Conservation (phyloP, 1,140 invertebrate genomes). For the Cepaea nemoralis region DNA sequence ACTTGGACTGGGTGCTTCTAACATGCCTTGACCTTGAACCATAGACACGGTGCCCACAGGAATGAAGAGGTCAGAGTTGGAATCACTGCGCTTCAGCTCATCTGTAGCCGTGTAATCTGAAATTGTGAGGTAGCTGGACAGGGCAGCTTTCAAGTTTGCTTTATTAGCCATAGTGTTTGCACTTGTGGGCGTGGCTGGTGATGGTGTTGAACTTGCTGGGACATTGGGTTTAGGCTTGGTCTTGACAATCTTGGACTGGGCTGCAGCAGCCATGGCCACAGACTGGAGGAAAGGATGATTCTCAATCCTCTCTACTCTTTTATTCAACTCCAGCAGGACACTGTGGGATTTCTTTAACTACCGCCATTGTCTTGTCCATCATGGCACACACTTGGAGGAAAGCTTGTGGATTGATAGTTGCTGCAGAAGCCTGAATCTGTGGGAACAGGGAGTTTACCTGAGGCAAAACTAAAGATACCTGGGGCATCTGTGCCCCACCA, state of each 20-base stretch:
- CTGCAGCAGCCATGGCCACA: background rate
- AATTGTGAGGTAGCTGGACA: slow-evolving; percentile 50
- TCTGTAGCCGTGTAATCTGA: slow-evolving; percentile 46
- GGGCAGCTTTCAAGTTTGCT: slow-evolving; percentile 42
- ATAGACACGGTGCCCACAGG: slow-evolving; percentile 46
- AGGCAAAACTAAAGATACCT: slow-evolving; percentile 45
- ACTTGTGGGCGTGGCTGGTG: slow-evolving; percentile 5
- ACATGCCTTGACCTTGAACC: slow-evolving; percentile 30
- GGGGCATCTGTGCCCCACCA: slow-evolving; percentile 33
- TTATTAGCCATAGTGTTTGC: slow-evolving; percentile 32
- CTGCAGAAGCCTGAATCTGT: slow-evolving; percentile 32
- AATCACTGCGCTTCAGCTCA: slow-evolving; percentile 44
- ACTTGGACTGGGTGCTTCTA: slow-evolving; percentile 36
- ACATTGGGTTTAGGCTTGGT: background rate
- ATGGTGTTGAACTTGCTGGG: background rate
- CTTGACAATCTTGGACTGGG: background rate
- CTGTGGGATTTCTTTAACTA: slow-evolving; percentile 40
- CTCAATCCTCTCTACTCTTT: slow-evolving; percentile 43
- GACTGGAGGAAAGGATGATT: slow-evolving; percentile 34
- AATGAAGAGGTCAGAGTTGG: slow-evolving; percentile 48
- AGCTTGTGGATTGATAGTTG: slow-evolving; percentile 25
- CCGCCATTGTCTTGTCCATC: slow-evolving; percentile 41
- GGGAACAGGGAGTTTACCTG: slow-evolving; percentile 37
- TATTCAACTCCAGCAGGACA: slow-evolving; percentile 38
- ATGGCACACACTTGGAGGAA: slow-evolving; percentile 41